Percentiles rank a stretch among this genome's conserved stretches.
Evolutionary conservation across 2,888 invertebrate genomes (phyloP).

Genomic region (Cataglyphis livida): DNA sequence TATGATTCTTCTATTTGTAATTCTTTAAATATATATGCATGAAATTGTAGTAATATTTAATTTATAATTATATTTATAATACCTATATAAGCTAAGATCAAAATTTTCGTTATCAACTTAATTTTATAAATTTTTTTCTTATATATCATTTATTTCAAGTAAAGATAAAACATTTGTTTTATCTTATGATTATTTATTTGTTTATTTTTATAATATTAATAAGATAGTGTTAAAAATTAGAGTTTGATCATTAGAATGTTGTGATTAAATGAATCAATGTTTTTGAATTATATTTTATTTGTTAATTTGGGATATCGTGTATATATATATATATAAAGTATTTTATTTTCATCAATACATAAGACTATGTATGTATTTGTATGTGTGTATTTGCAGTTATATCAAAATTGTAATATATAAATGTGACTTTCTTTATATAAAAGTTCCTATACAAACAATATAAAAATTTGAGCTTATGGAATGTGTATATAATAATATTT

Average conservation of each 20-base stretch:
- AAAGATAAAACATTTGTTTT: neutral
- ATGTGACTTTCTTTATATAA: constrained; percentile 14
- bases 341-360: neutral
- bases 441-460: neutral
- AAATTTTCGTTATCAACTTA: neutral
- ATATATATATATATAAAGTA: neutral
- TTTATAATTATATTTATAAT: neutral
- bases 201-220: too few relatives aligned
- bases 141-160: constrained; percentile 6
- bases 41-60: neutral
- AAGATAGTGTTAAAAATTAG: too few relatives aligned
- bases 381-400: neutral
- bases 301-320: neutral
- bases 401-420: constrained; percentile 21
- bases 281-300: too few relatives aligned
- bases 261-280: too few relatives aligned
- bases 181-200: too few relatives aligned
- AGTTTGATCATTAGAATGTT: too few relatives aligned
- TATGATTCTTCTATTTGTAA: neutral
- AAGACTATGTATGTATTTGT: neutral
- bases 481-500: constrained; percentile 15
- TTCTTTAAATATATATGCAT: neutral
- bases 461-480: neutral
- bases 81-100: neutral
- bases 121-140: constrained; percentile 6